Evolutionary conservation across 2,113 vertebrate species (phyloP).

Genomic region (Clarias macrocephalus): DNA sequence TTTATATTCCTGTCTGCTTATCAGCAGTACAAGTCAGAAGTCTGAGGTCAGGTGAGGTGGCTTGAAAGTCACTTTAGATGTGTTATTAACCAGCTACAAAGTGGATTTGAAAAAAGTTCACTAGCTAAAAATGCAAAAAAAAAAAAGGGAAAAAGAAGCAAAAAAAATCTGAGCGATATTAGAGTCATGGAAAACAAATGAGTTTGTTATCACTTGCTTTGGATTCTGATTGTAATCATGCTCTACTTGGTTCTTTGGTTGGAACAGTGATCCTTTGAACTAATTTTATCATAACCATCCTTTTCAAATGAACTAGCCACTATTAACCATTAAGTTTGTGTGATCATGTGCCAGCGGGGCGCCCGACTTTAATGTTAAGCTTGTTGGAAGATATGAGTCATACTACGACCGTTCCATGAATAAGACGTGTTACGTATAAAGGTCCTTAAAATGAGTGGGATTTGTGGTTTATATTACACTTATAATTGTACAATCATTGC

Average conservation of each 20-base stretch:
- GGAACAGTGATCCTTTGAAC: not conserved
- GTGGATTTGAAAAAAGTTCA: not conserved
- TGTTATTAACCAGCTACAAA: not conserved
- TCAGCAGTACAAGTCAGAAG: not conserved
- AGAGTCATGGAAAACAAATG: not conserved
- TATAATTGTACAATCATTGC: not conserved
- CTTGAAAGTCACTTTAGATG: not conserved
- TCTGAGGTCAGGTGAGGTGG: not conserved
- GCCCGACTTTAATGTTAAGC: not conserved
- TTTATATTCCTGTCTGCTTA: not conserved
- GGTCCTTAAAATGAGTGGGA: not conserved
- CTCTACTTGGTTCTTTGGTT: not conserved
- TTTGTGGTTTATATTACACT: conserved; percentile 7
- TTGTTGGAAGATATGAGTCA: conserved; percentile 10
- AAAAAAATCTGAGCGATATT: not conserved
- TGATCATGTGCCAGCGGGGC: not conserved
- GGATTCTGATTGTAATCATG: not conserved
- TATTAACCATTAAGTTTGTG: not conserved
- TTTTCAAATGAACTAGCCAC: not conserved
- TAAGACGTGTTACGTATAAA: not conserved
- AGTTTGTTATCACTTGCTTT: not conserved
- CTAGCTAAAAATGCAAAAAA: not conserved
- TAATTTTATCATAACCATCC: not conserved
- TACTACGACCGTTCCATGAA: not conserved
- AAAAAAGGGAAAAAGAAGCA: not conserved